Percentiles rank a stretch among this genome's conserved stretches.
Conservation (phyloP, 2,113 vertebrate genomes). For the Nothobranchius kuhntae region DNA sequence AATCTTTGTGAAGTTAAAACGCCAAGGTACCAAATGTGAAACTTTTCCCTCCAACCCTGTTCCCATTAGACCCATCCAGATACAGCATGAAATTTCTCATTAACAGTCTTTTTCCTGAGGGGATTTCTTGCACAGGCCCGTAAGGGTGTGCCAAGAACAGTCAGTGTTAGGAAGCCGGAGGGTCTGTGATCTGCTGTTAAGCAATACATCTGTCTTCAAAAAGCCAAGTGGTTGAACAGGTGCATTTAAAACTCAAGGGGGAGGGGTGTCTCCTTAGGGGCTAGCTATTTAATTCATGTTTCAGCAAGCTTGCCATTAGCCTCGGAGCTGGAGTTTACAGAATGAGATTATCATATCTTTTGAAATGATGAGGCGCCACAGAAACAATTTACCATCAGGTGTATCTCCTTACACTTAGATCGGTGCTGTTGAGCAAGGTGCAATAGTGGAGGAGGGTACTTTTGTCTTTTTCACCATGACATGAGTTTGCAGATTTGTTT, state of each 20-base stretch:
- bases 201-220: conserved; percentile 25
- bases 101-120: conserved; percentile 31
- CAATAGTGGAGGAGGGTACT: neutral
- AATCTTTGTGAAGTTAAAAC: conserved; percentile 46
- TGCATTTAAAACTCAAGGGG: conserved; percentile 7
- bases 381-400: conserved; percentile 13
- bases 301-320: conserved; percentile 27
- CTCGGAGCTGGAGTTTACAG: conserved; percentile 2
- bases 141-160: conserved; percentile 3
- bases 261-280: neutral
- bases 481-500: neutral
- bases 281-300: conserved; percentile 17
- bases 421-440: neutral
- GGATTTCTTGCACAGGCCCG: conserved; percentile 5
- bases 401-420: conserved; percentile 2
- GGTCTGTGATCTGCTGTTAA: conserved; percentile 16
- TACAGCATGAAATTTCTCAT: conserved; percentile 52
- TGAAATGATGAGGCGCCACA: conserved; percentile 6
- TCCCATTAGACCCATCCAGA: conserved; percentile 51
- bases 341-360: conserved; percentile 19
- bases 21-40: conserved; percentile 32
- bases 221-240: conserved; percentile 17
- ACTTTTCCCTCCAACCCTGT: conserved; percentile 39
- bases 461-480: neutral
- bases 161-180: conserved; percentile 4